These are phyloP conservation scores for Gonioctena quinquepunctata DNA, from an alignment of 1,140 invertebrate genomes.

Conservation along the genomic window DNA sequence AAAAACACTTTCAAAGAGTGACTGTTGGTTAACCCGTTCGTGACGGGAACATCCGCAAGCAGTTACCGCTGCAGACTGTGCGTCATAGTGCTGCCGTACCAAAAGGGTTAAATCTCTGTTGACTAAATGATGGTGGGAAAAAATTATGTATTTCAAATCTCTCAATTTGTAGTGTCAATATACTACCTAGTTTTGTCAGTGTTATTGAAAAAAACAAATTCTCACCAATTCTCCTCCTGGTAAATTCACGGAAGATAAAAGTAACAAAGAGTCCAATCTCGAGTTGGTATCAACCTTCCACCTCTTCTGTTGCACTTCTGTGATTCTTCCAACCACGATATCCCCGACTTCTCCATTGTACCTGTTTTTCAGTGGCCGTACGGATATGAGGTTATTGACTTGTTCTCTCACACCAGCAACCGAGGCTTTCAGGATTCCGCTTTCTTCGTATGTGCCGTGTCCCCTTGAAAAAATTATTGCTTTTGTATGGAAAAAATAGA, in stretches of 20 bases:
- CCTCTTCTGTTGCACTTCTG: slow-evolving; percentile 86
- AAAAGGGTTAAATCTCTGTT: too few relatives aligned
- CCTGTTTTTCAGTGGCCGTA: slow-evolving; percentile 85
- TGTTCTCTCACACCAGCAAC: slow-evolving; percentile 92
- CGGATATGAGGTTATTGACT: slow-evolving; percentile 93
- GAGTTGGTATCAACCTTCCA: slow-evolving; percentile 97
- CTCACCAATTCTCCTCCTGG: slow-evolving; percentile 91
- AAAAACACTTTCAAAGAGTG: too few relatives aligned
- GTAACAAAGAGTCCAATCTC: slow-evolving; percentile 83
- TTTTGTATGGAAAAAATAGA: too few relatives aligned
- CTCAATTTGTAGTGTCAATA: too few relatives aligned
- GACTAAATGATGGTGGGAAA: too few relatives aligned
- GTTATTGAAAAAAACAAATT: too few relatives aligned
- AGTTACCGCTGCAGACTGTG: too few relatives aligned
- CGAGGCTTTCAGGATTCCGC: slow-evolving; percentile 83
- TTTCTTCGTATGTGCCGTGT: slow-evolving; percentile 92
- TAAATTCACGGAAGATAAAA: slow-evolving; percentile 93
- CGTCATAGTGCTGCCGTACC: too few relatives aligned
- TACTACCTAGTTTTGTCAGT: too few relatives aligned
- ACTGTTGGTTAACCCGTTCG: too few relatives aligned
- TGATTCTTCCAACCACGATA: slow-evolving; percentile 92
- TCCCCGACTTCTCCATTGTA: slow-evolving; percentile 96
- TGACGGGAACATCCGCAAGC: too few relatives aligned
- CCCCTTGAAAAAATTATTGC: slow-evolving; percentile 83
- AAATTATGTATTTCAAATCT: too few relatives aligned